phyloP scores from a whole-genome alignment of 1,140 invertebrate species.

The Musca domestica region DNA sequence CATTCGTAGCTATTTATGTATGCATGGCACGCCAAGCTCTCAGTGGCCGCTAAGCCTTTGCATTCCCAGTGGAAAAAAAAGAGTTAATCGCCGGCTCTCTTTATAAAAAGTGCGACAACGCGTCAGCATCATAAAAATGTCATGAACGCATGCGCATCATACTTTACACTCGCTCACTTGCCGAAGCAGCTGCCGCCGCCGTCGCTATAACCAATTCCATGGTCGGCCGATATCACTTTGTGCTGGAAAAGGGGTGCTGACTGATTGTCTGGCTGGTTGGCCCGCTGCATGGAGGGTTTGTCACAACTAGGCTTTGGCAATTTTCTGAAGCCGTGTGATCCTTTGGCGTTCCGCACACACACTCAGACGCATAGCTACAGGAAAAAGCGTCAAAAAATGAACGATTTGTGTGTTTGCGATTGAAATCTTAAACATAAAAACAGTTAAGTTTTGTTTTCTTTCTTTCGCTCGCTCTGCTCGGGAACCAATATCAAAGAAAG shows the following conservation, averaged over 20 bases:
- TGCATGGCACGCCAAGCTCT: constrained; percentile 11
- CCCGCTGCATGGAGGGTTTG: not conserved
- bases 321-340: no score
- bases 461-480: not conserved
- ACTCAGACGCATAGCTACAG: not conserved
- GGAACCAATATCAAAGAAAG: not conserved
- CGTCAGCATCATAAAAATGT: constrained; percentile 22
- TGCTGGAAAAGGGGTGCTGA: no score
- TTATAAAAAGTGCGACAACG: constrained; percentile 18
- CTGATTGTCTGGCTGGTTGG: no score
- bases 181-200: no score
- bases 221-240: no score
- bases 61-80: not conserved
- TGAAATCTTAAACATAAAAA: constrained; percentile 20
- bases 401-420: constrained; percentile 18
- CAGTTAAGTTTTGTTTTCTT: not conserved
- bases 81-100: not conserved
- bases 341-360: not conserved
- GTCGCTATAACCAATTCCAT: no score
- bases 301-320: not conserved
- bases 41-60: not conserved
- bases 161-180: constrained; percentile 7
- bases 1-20: constrained; percentile 13
- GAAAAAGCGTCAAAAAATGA: constrained; percentile 11
- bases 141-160: constrained; percentile 22